Conservation (phyloP, 2,888 invertebrate species). For the Drosophila borborema region DNA sequence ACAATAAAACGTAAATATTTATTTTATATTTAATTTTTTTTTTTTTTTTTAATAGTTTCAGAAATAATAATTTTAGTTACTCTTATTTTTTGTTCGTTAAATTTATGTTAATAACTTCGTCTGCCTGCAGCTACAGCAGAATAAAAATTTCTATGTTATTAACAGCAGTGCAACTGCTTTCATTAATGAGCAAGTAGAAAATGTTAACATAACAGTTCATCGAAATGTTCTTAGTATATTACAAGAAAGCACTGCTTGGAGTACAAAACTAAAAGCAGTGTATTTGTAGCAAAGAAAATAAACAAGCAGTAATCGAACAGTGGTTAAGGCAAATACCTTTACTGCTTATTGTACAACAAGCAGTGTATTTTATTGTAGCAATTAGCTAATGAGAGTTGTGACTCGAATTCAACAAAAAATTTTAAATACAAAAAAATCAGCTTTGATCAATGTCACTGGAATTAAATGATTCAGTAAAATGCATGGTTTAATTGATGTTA, state of each 20-base stretch:
- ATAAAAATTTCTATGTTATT: background rate
- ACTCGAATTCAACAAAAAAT: too few relatives aligned
- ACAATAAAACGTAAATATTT: background rate
- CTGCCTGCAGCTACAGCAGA: background rate
- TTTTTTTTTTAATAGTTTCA: background rate
- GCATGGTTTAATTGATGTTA: background rate
- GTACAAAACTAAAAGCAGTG: background rate
- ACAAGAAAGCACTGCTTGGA: background rate
- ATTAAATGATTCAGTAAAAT: too few relatives aligned
- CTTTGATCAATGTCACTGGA: background rate
- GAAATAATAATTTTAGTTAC: too few relatives aligned
- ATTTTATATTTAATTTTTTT: too few relatives aligned
- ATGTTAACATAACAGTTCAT: background rate
- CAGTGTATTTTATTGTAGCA: background rate
- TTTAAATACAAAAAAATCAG: background rate
- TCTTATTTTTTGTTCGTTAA: background rate
- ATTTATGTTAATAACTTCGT: background rate
- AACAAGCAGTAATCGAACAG: background rate
- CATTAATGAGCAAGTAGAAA: background rate
- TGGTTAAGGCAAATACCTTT: rapidly evolving
- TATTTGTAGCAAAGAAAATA: rapidly evolving
- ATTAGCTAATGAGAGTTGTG: background rate
- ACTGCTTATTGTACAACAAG: slow-evolving; percentile 1
- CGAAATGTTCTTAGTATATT: background rate
- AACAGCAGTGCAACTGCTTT: background rate